Evolutionary conservation across 2,113 vertebrate species (phyloP), one percentile per base, ranked within the genome.

Genomic region (Pipa parva): DNA sequence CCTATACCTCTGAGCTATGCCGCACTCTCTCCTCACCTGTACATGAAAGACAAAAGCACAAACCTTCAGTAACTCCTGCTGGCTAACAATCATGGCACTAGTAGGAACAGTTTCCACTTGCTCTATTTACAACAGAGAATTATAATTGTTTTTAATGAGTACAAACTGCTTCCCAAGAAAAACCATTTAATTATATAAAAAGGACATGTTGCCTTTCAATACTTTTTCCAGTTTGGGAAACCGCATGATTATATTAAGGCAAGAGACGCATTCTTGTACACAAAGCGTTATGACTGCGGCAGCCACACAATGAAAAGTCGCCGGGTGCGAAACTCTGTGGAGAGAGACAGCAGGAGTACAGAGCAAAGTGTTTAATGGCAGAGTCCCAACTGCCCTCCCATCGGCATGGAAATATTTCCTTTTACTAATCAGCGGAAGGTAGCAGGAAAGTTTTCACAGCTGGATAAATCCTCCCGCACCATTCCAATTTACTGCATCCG

Each of bases 361-460:
- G 3, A 21, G 27, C 21, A 21, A 39, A 42, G 42, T 13, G 20
- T 9, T 4, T 28, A 42, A 55, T 45, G 63, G 63, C 39, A 57
- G 46, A 27, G 58, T 6, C 58, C 12, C 39, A 59, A 42, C 5
- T 15, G 12, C 22, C 26, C 25, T 26, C 36, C 20, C 36, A 21
- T 59, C 22, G 5, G 37, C 58, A 11, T 4, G 36, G 17, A 13
- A 45, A 49, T 39, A 18, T 48, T 66, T 66, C 52, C 63, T 58
- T 49, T 29, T 10, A 27, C 27, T 49, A 67, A 50, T 50, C 45
- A 22, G 11, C 21, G 17, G 7, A 27, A 58, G 36, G 58, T 8
- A 18, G 5, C 37, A 58, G 63, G 39, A 49, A 66, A 58, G 54
- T 24, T 21, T 46, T 49, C 36, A 9, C 52, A 45, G 51, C 37